These are phyloP conservation scores for Odontomyia ornata DNA, from an alignment of 2,888 invertebrate species.

Conservation along the genomic window DNA sequence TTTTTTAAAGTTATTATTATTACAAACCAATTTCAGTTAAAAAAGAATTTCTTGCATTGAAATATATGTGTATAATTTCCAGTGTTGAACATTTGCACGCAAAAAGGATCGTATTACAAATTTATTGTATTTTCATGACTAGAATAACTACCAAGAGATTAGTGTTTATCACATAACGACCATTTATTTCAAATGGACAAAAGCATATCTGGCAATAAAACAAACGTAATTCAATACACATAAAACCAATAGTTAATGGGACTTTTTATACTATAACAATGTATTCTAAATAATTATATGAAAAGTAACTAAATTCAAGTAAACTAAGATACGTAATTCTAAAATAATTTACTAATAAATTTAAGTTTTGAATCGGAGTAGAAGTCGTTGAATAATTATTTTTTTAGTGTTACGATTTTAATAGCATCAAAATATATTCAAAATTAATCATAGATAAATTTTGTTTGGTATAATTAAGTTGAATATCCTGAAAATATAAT, in stretches of 20 bases:
- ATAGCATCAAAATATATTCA: not conserved
- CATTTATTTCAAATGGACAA: not conserved
- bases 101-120: no score
- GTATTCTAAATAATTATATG: conserved; percentile 22
- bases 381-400: not conserved
- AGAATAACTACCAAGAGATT: no score
- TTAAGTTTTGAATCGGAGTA: not conserved
- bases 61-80: no score
- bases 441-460: not conserved
- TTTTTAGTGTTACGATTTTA: not conserved
- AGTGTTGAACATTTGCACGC: no score
- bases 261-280: not conserved
- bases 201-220: conserved; percentile 1
- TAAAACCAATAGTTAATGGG: not conserved
- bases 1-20: no score
- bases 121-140: no score
- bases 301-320: not conserved
- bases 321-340: conserved; percentile 22
- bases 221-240: not conserved
- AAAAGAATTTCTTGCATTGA: no score
- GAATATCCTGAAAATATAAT: not conserved
- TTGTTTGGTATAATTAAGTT: not conserved
- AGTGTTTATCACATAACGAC: no score
- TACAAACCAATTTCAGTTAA: no score
- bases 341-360: not conserved